phyloP scores from a whole-genome alignment of 1,140 invertebrate species.

The Hesperophylax magnus region DNA sequence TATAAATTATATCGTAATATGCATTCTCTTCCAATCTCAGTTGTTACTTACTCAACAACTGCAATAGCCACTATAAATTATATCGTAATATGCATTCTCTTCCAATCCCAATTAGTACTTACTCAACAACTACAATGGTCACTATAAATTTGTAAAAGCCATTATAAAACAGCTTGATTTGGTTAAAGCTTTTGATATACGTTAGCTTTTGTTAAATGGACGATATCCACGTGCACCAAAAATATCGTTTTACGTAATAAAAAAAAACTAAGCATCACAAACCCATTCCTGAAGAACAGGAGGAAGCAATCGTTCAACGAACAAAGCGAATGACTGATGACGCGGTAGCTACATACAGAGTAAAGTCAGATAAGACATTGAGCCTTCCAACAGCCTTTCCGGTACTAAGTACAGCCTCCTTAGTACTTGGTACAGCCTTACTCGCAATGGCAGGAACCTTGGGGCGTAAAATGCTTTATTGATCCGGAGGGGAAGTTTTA shows the following conservation, averaged over 20 bases:
- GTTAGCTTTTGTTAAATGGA: no score
- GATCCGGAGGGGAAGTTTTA: conserved; percentile 12
- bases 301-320: conserved; percentile 2
- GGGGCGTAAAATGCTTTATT: conserved; percentile 19
- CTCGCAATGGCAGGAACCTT: not conserved
- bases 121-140: not conserved
- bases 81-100: no score
- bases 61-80: no score
- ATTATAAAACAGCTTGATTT: not conserved
- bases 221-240: no score
- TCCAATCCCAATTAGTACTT: no score
- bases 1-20: no score
- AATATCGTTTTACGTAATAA: no score
- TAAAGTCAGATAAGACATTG: conserved; percentile 5
- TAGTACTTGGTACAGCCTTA: no score
- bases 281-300: not conserved
- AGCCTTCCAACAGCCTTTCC: not conserved
- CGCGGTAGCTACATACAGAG: not conserved
- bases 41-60: no score
- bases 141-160: no score
- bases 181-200: not conserved
- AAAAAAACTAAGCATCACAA: not conserved
- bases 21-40: no score
- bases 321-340: conserved; percentile 12
- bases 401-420: no score